A percentile compares a stretch with the other conserved stretches of the same genome.
Conservation (phyloP, 1,140 invertebrate species). For the Drepana arcuata region DNA sequence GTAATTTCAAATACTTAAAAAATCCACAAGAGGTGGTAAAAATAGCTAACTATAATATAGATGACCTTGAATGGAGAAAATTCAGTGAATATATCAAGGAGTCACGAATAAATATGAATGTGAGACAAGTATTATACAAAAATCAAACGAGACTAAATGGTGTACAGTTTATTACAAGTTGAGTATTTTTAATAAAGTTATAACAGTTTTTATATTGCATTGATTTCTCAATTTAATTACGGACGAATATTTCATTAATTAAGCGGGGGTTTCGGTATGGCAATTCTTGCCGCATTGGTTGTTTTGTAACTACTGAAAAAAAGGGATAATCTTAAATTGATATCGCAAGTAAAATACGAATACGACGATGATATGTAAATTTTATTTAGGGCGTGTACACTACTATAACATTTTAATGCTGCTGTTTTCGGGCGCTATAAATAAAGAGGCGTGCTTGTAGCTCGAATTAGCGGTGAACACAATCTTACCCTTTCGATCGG, state of each 20-base stretch:
- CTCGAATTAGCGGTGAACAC: neutral
- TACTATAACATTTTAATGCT: no score
- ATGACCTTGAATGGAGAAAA: slow-evolving; percentile 28
- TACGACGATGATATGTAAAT: neutral
- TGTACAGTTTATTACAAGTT: no score
- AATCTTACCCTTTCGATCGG: slow-evolving; percentile 20
- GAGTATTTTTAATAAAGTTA: no score
- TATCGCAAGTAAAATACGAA: no score
- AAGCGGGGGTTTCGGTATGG: slow-evolving; percentile 7
- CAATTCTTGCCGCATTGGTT: slow-evolving; percentile 20
- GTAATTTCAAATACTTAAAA: slow-evolving; percentile 32
- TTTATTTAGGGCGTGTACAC: neutral
- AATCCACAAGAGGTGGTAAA: slow-evolving; percentile 18
- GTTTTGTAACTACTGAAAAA: slow-evolving; percentile 40
- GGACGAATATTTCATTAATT: neutral
- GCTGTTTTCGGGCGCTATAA: no score
- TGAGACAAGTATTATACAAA: slow-evolving; percentile 56
- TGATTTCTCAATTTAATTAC: slow-evolving; percentile 1
- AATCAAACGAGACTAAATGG: slow-evolving; percentile 39
- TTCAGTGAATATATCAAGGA: slow-evolving; percentile 43
- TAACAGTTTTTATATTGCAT: no score
- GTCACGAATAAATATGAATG: slow-evolving; percentile 63
- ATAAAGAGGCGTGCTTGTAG: no score
- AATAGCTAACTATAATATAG: slow-evolving; percentile 26
- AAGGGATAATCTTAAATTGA: slow-evolving; percentile 2